Percentiles rank a stretch among this genome's conserved stretches.
Evolutionary conservation across 2,888 invertebrate genomes (phyloP).

Genomic region (Agriopis aurantiaria): DNA sequence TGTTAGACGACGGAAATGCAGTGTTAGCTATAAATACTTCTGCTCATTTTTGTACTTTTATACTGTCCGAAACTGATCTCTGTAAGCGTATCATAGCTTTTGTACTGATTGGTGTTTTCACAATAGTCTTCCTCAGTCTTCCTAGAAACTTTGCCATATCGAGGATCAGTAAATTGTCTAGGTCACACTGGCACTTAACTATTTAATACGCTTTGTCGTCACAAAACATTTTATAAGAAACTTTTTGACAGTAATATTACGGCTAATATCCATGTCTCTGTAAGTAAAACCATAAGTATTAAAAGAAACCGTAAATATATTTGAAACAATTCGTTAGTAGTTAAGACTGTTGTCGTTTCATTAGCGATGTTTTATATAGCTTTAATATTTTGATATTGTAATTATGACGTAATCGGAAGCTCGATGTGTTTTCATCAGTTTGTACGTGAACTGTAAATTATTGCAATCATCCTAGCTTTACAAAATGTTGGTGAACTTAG

Average conservation of each 20-base stretch:
- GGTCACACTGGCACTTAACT: slow-evolving; percentile 36
- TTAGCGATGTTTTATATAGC: slow-evolving; percentile 80
- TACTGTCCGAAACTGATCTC: slow-evolving; percentile 64
- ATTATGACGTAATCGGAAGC: slow-evolving; percentile 55
- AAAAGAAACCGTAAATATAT: slow-evolving; percentile 33
- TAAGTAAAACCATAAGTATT: slow-evolving; percentile 16
- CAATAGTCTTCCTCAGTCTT: slow-evolving; percentile 82
- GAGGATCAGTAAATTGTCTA: slow-evolving; percentile 37
- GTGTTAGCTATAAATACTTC: slow-evolving; percentile 59
- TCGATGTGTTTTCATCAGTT: slow-evolving; percentile 54
- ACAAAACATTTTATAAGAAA: slow-evolving; percentile 27
- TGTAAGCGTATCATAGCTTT: slow-evolving; percentile 45
- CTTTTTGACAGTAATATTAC: slow-evolving; percentile 22
- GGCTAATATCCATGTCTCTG: slow-evolving; percentile 37
- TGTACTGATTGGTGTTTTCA: slow-evolving; percentile 44
- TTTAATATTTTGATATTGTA: slow-evolving; percentile 79
- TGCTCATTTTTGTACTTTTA: slow-evolving; percentile 84
- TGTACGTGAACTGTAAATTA: slow-evolving; percentile 60
- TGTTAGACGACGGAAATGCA: slow-evolving; percentile 61
- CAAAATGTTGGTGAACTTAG: slow-evolving; percentile 79
- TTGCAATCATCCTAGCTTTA: slow-evolving; percentile 78
- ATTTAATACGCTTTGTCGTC: slow-evolving; percentile 31
- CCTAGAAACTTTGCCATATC: slow-evolving; percentile 55
- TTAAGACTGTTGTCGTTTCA: slow-evolving; percentile 77
- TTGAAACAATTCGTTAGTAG: slow-evolving; percentile 47